phyloP scores from a whole-genome alignment of 2,888 invertebrate genomes.

The Latrodectus hesperus region DNA sequence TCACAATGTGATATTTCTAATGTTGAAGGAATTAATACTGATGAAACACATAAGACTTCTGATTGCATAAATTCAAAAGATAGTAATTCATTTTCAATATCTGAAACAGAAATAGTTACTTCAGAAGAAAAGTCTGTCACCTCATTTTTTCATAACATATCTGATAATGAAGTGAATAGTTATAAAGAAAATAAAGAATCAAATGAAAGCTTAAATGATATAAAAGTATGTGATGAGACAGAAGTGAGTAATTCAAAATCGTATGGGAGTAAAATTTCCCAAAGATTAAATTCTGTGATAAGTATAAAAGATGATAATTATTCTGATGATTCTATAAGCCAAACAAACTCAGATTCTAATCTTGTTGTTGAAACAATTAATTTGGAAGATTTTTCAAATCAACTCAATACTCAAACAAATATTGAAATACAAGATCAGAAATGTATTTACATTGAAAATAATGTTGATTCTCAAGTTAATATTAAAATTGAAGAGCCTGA shows the following conservation, averaged over 20 bases:
- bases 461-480: neutral
- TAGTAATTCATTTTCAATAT: neutral
- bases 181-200: neutral
- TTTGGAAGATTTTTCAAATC: neutral
- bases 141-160: neutral
- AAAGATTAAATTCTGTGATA: neutral
- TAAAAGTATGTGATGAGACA: neutral
- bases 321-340: neutral
- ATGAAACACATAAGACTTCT: neutral
- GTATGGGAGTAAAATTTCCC: neutral
- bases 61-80: neutral
- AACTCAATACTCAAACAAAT: neutral
- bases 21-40: conserved; percentile 4
- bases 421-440: neutral
- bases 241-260: neutral
- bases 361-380: neutral
- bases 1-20: conserved; percentile 14
- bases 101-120: neutral
- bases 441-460: neutral
- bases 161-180: neutral
- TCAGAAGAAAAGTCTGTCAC: neutral
- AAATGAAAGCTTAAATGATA: neutral
- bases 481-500: neutral
- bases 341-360: neutral
- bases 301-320: neutral